phyloP scores from a whole-genome alignment of 2,797 vertebrate genomes.

The Coluber constrictor region DNA sequence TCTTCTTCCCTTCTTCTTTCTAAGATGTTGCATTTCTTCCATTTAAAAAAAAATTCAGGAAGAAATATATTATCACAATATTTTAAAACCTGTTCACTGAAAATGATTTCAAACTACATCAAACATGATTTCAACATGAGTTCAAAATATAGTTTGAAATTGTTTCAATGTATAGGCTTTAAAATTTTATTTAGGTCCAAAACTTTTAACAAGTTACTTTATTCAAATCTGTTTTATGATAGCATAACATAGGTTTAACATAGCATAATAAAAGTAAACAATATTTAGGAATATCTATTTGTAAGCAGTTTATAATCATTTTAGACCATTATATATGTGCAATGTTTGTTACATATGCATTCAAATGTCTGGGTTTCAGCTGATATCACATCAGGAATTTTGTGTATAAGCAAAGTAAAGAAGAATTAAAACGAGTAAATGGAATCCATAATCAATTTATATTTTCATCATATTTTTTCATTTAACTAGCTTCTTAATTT shows the following conservation, averaged over 20 bases:
- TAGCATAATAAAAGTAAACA: constrained; percentile 63
- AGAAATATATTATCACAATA: constrained; percentile 36
- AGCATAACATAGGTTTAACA: constrained; percentile 27
- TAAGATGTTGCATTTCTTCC: neutral
- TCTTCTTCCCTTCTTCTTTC: neutral
- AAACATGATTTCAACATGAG: neutral
- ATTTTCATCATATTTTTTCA: neutral
- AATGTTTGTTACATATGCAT: neutral
- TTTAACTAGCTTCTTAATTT: constrained; percentile 36
- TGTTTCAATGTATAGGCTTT: constrained; percentile 50
- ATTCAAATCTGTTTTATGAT: constrained; percentile 35
- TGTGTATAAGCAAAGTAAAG: neutral
- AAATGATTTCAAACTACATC: constrained; percentile 48
- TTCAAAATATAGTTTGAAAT: neutral
- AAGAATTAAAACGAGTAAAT: neutral
- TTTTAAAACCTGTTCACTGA: constrained; percentile 41
- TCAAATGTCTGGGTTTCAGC: neutral
- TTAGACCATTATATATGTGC: neutral
- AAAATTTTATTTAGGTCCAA: constrained; percentile 45
- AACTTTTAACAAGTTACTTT: constrained; percentile 57
- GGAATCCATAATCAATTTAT: neutral
- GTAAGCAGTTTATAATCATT: neutral
- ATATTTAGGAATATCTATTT: constrained; percentile 68
- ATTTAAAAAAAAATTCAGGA: constrained; percentile 4
- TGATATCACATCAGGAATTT: neutral